phyloP scores from a whole-genome alignment of 2,113 vertebrate genomes.

The Channa argus region DNA sequence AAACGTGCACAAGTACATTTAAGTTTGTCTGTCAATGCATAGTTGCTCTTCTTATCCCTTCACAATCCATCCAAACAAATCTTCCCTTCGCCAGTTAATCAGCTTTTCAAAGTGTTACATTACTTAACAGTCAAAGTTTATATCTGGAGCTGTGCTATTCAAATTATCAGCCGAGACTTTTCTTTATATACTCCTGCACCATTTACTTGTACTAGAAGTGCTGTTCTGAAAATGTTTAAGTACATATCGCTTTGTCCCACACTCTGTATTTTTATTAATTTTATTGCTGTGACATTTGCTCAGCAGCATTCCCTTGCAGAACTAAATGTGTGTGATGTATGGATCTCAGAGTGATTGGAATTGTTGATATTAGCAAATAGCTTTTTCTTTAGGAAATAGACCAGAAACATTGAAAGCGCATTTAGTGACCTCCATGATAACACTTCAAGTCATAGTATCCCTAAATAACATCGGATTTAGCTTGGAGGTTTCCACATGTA shows the following conservation, averaged over 20 bases:
- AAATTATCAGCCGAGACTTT: not conserved
- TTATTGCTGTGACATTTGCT: not conserved
- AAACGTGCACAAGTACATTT: not conserved
- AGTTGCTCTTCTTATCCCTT: no score
- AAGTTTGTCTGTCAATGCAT: no score
- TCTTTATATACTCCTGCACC: not conserved
- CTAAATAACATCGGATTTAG: no score
- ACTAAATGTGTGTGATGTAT: conserved; percentile 14
- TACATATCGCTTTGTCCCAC: not conserved
- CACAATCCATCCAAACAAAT: no score
- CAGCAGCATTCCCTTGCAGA: not conserved
- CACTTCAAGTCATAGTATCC: no score
- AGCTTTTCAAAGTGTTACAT: not conserved
- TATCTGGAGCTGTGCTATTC: not conserved
- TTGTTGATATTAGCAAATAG: not conserved
- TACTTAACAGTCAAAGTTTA: conserved; percentile 1
- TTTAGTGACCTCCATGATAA: not conserved
- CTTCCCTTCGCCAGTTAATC: no score
- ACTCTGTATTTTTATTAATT: not conserved
- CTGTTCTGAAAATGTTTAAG: not conserved
- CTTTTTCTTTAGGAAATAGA: conserved; percentile 4
- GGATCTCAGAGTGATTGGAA: conserved; percentile 1
- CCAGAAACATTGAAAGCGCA: conserved; percentile 9
- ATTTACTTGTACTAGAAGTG: not conserved
- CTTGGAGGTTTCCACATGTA: no score